phyloP scores from a whole-genome alignment of 2,113 vertebrate species.

The Lasiurus cinereus region DNA sequence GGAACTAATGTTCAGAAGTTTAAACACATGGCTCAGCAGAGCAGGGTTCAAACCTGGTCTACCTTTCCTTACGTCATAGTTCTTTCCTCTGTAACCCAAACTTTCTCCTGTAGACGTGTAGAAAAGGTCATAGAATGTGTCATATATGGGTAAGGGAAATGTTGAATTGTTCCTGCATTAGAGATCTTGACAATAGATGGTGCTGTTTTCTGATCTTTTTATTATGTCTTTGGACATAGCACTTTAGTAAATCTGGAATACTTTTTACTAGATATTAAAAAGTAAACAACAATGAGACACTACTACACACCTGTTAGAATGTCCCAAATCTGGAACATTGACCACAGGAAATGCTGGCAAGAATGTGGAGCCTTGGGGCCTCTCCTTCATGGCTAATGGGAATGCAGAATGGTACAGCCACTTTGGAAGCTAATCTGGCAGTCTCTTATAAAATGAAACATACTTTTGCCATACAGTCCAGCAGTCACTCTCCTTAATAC shows the following conservation, averaged over 20 bases:
- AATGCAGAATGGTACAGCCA: neutral
- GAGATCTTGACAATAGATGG: constrained; percentile 13
- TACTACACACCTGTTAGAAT: neutral
- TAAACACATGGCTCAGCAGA: neutral
- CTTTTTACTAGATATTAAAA: constrained; percentile 21
- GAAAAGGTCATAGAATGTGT: neutral
- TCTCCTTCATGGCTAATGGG: neutral
- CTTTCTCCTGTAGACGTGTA: neutral
- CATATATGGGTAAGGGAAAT: neutral
- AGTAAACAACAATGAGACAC: neutral
- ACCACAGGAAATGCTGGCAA: neutral
- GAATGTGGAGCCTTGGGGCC: neutral
- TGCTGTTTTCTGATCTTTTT: neutral
- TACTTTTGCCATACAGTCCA: neutral
- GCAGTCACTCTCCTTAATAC: neutral
- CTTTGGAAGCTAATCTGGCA: neutral
- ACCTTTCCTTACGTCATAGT: neutral
- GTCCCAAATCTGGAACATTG: neutral
- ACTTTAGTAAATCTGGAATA: neutral
- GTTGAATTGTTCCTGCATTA: neutral
- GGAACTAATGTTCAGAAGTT: neutral
- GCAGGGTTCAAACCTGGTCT: neutral
- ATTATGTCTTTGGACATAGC: neutral
- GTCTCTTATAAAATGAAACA: neutral
- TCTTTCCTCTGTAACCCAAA: neutral